Conservation (phyloP, 2,888 invertebrate species). For the Mythimna lalbum region DNA sequence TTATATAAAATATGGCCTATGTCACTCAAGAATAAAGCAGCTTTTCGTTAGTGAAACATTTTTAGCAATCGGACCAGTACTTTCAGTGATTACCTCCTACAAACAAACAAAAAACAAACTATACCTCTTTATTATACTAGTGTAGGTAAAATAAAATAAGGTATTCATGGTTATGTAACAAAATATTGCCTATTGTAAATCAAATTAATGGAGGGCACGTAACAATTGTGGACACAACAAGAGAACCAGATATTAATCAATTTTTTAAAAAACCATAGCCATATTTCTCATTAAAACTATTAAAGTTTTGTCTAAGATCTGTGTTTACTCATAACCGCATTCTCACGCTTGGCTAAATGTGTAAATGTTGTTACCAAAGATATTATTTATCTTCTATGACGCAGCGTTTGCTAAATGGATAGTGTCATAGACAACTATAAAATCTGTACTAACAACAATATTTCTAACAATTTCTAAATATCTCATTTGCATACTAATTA, state of each 20-base stretch:
- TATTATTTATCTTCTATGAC: slow-evolving; percentile 22
- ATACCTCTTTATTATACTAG: too few relatives aligned
- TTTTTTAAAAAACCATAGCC: slow-evolving; percentile 39
- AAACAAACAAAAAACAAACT: too few relatives aligned
- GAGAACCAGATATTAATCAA: slow-evolving; percentile 12
- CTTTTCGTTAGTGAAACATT: too few relatives aligned
- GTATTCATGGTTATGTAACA: not conserved
- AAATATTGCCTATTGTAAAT: not conserved
- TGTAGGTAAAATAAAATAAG: too few relatives aligned
- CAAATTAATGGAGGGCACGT: not conserved
- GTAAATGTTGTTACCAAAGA: slow-evolving; percentile 21
- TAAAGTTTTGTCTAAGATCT: slow-evolving; percentile 39
- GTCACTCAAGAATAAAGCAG: too few relatives aligned
- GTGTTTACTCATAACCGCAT: slow-evolving; percentile 38
- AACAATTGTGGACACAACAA: not conserved
- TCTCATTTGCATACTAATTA: slow-evolving; percentile 37
- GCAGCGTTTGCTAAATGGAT: slow-evolving; percentile 1
- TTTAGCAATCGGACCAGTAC: too few relatives aligned
- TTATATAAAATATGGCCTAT: too few relatives aligned
- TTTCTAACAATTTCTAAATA: slow-evolving; percentile 35
- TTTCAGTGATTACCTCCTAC: too few relatives aligned
- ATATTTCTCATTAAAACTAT: slow-evolving; percentile 50
- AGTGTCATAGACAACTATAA: slow-evolving; percentile 27
- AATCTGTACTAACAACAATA: slow-evolving; percentile 9
- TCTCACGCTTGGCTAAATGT: slow-evolving; percentile 51